phyloP scores from a whole-genome alignment of 2,113 vertebrate genomes.

The Cottus gobio region DNA sequence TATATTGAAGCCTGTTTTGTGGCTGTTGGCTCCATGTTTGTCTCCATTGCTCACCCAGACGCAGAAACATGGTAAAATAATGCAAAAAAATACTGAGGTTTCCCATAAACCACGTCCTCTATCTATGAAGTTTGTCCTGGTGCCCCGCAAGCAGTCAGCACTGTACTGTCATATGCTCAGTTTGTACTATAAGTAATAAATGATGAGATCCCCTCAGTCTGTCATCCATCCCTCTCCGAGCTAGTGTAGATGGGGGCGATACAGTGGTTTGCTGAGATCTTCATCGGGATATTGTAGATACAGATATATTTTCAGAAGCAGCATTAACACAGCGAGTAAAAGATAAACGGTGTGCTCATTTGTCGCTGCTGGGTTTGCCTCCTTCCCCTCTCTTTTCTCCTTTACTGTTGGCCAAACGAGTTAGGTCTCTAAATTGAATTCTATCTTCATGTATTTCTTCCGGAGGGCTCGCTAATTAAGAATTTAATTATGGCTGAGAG shows the following conservation, averaged over 20 bases:
- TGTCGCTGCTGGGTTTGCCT: conserved; percentile 51
- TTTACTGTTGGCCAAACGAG: conserved; percentile 51
- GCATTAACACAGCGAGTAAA: conserved; percentile 21
- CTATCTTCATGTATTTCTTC: conserved; percentile 70
- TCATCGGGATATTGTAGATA: conserved; percentile 50
- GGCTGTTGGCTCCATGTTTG: not conserved
- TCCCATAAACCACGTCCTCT: not conserved
- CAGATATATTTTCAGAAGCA: conserved; percentile 46
- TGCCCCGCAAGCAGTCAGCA: conserved; percentile 1
- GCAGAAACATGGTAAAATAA: not conserved
- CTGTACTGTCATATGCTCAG: conserved; percentile 1
- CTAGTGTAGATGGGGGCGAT: conserved; percentile 27
- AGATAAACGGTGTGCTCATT: conserved; percentile 39
- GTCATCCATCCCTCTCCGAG: conserved; percentile 8
- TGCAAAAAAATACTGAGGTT: not conserved
- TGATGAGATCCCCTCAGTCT: conserved; percentile 26
- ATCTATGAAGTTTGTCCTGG: not conserved
- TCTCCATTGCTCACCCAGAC: not conserved
- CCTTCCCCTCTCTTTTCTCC: conserved; percentile 38
- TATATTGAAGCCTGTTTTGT: not conserved
- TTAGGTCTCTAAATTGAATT: conserved; percentile 73
- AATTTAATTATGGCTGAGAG: conserved; percentile 82
- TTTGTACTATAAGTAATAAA: conserved; percentile 30
- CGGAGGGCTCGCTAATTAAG: conserved; percentile 79
- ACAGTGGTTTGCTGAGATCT: conserved; percentile 21